Evolutionary conservation across 2,888 invertebrate species (phyloP), one percentile per base, ranked within the genome.

Genomic region (Nysson spinosus): DNA sequence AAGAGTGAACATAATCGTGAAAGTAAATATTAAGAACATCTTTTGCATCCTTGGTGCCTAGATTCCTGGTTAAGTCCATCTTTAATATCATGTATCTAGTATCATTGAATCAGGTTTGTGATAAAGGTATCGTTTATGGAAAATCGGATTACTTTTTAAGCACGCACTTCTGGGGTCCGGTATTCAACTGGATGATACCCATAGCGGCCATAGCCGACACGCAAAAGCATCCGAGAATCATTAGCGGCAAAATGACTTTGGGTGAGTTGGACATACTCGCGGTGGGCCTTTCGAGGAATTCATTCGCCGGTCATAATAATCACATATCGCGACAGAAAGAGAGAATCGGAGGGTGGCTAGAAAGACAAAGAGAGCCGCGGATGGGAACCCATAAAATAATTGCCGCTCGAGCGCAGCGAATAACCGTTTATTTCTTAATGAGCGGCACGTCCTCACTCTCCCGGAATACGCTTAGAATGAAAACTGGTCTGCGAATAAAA

Each of bases 151-250:
- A 58, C 63, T 65, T 64, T 52, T 55, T 68, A 49, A 96, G 96
- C 89, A 95, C 96, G 65, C 98, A 98, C 89, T 98, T 98, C 88
- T 98, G 98, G 98, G 98, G 98, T 28, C 98, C 98, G 55, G 93
- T 97, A 46, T 97, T 98, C 37, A 99, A 99, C 88, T 99, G 99
- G 99, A 97, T 97, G 17, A 95, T 99, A 82, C 99, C 99, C 9
- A 83, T 99, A 76, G 98, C 99, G 42, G 97, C 98, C 4, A 89
- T 99, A 61, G 93, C 95, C 61, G 99, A 99, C 87, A 92, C 93
- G 60, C 91, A 91, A 75, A 96, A 95, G 87, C 94, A 96, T 86
- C 96, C 98, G 3, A 94, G 93, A 84, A 93, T 93, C 83, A 98
- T 98, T 71, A 97, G 97, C 89, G 97, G 97, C 17, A 96, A 95